phyloP scores from a whole-genome alignment of 1,140 invertebrate genomes.

The Pachypeltis micranthus region DNA sequence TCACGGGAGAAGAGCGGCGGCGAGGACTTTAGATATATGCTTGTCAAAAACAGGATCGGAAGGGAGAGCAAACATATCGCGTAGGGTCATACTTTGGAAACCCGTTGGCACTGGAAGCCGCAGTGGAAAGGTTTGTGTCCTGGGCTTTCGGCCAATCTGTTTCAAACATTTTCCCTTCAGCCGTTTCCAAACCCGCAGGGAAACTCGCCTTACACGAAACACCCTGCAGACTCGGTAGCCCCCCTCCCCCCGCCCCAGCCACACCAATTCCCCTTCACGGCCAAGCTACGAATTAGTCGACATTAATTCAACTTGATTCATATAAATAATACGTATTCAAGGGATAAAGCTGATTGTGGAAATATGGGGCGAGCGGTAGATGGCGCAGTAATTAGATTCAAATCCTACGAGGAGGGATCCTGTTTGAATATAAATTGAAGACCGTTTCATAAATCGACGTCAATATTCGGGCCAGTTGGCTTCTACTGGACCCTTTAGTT shows the following conservation, averaged over 20 bases:
- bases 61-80: constrained; percentile 8
- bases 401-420: neutral
- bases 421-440: neutral
- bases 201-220: too few relatives aligned
- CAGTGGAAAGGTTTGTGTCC: neutral
- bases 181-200: too few relatives aligned
- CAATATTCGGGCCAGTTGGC: too few relatives aligned
- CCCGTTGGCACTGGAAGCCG: neutral
- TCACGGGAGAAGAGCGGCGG: neutral
- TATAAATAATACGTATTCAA: neutral
- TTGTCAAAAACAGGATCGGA: constrained; percentile 6
- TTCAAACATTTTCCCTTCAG: constrained; percentile 4
- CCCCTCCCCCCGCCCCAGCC: too few relatives aligned
- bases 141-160: constrained; percentile 8
- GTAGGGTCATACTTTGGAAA: constrained; percentile 5
- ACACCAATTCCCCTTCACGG: neutral
- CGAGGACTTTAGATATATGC: constrained; percentile 4
- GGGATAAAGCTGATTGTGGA: neutral
- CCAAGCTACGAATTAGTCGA: neutral
- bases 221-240: too few relatives aligned
- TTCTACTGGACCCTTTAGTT: too few relatives aligned
- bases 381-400: neutral
- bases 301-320: neutral
- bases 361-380: too few relatives aligned
- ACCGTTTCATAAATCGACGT: neutral